Evolutionary conservation across 2,888 invertebrate species (phyloP), one percentile per base, ranked within the genome.

Genomic region (Clitarchus hookeri): DNA sequence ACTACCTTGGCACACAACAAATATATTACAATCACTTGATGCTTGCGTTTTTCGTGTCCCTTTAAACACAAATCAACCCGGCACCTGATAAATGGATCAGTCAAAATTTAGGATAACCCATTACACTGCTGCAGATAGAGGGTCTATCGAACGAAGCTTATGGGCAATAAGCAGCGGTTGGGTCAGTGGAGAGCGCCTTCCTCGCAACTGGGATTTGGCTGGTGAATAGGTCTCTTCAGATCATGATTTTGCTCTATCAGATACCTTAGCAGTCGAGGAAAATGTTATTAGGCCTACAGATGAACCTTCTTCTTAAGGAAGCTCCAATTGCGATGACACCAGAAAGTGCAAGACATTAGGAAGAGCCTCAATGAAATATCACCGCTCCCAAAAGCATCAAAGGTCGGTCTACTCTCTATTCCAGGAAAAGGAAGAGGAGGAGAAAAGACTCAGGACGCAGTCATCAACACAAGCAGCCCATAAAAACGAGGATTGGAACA

Each of bases 201-300:
- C 77, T 83, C 48, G 87, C 85, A 25, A 44, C 87, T 65, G 88
- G 86, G 80, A 86, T 88, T 86, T 88, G 88, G 87, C 87, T 88
- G 54, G 88, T 88, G 16, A 87, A 88, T 77, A 85, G 87, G 78
- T 86, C 53, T 88, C 88, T 11, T 44, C 2, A n/a, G 79, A 79
- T 79, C 79, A n/a, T 27, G n/a, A 79, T n/a, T 79, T 79, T 79
- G 25, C 25, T 6, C 79, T n/a, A 26, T n/a, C 84, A 84, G 48
- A 48, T 9, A 13, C 2, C 0, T 48, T 6, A 8, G 36, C 26
- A 82, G 27, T 85, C 19, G 23, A 78, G 26, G 3, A 19, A 36
- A 44, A 26, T 78, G n/a, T n/a, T n/a, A n/a, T n/a, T n/a, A n/a
- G n/a, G n/a, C n/a, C 88, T 89, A n/a, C n/a, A n/a, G n/a, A n/a